phyloP scores from a whole-genome alignment of 2,113 vertebrate genomes.

The Eleginops maclovinus region DNA sequence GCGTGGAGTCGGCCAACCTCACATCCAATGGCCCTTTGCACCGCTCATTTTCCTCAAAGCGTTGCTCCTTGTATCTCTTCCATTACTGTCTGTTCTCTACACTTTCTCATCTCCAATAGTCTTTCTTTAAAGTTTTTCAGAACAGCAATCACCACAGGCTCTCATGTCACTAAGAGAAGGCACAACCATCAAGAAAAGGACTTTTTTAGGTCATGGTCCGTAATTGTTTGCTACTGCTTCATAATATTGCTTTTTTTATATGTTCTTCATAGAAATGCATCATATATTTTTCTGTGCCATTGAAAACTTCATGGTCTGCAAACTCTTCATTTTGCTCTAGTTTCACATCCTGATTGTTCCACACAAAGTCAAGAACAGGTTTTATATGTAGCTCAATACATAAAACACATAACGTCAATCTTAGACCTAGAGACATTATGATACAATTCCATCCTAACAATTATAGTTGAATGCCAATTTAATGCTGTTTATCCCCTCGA shows the following conservation, averaged over 20 bases:
- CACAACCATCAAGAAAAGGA: not conserved
- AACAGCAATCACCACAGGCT: slow-evolving; percentile 28
- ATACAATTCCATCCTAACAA: not conserved
- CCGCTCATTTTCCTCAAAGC: slow-evolving; percentile 40
- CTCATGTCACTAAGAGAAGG: not conserved
- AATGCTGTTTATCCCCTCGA: not conserved
- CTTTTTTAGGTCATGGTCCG: slow-evolving; percentile 6
- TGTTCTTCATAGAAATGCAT: not conserved
- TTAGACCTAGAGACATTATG: not conserved
- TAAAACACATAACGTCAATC: not conserved
- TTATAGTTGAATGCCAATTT: no score
- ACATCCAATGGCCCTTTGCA: slow-evolving; percentile 23
- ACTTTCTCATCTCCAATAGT: not conserved
- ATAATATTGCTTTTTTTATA: not conserved
- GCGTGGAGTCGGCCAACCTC: slow-evolving; percentile 5
- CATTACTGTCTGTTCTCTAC: slow-evolving; percentile 2
- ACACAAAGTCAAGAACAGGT: not conserved
- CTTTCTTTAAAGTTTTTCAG: slow-evolving; percentile 16
- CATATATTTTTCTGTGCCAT: not conserved
- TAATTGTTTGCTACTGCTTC: slow-evolving; percentile 10
- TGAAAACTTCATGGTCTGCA: not conserved
- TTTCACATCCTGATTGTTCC: not conserved
- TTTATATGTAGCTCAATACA: not conserved
- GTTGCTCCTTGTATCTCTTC: slow-evolving; percentile 3
- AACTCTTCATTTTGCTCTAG: not conserved